Evolutionary conservation across 2,113 vertebrate species (phyloP), one percentile per base, ranked within the genome.

Genomic region (Gnathonemus echidnorhynchus): DNA sequence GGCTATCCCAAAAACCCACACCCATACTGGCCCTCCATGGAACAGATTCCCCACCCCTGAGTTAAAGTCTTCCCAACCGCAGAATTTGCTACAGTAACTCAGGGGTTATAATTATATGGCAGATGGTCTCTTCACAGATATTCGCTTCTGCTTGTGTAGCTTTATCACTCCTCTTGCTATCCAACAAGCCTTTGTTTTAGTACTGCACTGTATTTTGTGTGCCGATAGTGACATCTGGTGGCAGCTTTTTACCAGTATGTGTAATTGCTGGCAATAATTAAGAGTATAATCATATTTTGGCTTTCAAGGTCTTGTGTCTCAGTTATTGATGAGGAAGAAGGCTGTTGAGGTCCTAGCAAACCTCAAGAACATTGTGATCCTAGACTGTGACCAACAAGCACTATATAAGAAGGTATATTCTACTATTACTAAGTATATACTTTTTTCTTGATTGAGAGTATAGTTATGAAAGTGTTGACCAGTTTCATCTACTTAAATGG

Each of bases 331-430:
- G 97, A 98, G 93, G 91, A 97, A 97, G 91, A 92, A 95, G 89
- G 95, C 95, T 87, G 97, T 96, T 89, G 96, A 98, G 94, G 92
- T 98, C 91, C 95, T 95, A 46, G 97, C 97, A 93, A 98, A 99
- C 86, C 93, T 99, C 84, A 99, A 97, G 93, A 98, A 97, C 94
- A 99, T 99, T 88, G 92, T 97, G 90, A 95, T 99, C 93, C 90
- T 99, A 86, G 97, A 99, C 96, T 98, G 97, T 92, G 96, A 98
- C 92, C 94, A 95, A 94, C 95, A 93, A 31, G 97, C 97, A 10
- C n/a, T 97, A 7, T 99, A 99, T 94, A 98, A 98, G 94, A 98
- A 99, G 97, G 98, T 99, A 94, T 46, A 5, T n/a, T 49, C 13
- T 74, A n/a, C 48, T 15, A 15, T 52, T 35, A 52, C 10, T 35